These are phyloP conservation scores for Drosophila rellima DNA, from an alignment of 2,888 invertebrate species.

Conservation along the genomic window DNA sequence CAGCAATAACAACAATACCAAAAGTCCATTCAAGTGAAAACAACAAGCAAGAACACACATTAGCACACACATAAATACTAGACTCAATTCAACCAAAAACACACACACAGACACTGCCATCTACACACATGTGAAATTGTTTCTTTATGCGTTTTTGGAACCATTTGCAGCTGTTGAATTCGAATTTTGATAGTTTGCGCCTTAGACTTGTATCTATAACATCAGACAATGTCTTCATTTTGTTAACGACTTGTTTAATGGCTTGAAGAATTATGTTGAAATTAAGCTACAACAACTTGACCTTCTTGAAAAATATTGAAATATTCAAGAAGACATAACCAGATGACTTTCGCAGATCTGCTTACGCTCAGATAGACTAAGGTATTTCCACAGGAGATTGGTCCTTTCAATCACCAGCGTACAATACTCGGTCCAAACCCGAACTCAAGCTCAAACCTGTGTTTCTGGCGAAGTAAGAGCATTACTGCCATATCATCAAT, in stretches of 20 bases:
- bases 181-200: conserved; percentile 25
- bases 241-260: conserved; percentile 30
- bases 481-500: conserved; percentile 30
- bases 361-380: neutral
- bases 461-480: conserved; percentile 2
- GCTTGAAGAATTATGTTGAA: conserved; percentile 9
- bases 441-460: neutral
- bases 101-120: conserved; percentile 21
- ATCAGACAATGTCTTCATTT: conserved; percentile 23
- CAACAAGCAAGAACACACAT: conserved; percentile 61
- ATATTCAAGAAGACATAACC: too few species aligned
- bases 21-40: conserved; percentile 61
- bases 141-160: conserved; percentile 50
- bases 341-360: neutral
- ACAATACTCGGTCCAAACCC: neutral
- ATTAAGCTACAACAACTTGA: neutral
- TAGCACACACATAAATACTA: conserved; percentile 63
- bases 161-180: conserved; percentile 57
- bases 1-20: conserved; percentile 46
- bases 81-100: conserved; percentile 30
- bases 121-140: conserved; percentile 41
- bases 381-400: neutral
- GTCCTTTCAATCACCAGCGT: neutral
- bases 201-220: conserved; percentile 17
- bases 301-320: too few species aligned